Evolutionary conservation across 2,113 vertebrate species (phyloP).

Genomic region (Martes martes): DNA sequence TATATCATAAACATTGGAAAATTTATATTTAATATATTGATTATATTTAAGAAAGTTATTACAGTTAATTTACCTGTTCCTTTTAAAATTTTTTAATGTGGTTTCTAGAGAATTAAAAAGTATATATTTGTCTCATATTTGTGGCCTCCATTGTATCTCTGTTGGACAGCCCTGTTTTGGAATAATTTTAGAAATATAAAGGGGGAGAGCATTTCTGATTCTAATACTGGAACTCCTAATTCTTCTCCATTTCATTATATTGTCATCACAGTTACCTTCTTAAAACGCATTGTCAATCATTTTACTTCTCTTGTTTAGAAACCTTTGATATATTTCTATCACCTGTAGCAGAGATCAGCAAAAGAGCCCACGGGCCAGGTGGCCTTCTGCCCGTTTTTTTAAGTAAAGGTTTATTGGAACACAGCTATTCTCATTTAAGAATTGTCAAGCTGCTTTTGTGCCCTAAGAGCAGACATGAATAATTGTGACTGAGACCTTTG

Average conservation of each 20-base stretch:
- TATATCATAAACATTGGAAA: background rate
- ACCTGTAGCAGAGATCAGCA: background rate
- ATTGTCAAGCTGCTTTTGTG: background rate
- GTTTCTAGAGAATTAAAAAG: background rate
- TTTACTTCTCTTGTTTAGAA: background rate
- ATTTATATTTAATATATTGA: background rate
- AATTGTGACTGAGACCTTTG: background rate
- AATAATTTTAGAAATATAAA: background rate
- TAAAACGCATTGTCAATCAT: background rate
- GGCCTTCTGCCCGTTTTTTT: background rate
- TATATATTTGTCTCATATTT: background rate
- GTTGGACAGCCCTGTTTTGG: background rate
- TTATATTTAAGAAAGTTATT: slow-evolving; percentile 7
- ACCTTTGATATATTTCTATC: background rate
- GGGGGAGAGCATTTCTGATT: background rate
- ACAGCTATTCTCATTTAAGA: background rate
- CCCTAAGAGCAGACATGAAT: background rate
- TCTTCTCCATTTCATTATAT: background rate
- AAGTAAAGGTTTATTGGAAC: background rate
- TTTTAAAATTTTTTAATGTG: background rate
- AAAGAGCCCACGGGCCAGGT: background rate
- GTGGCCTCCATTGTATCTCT: background rate
- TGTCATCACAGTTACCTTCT: background rate
- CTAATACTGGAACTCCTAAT: background rate
- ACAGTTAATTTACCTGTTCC: background rate